These are phyloP conservation scores for Drosophila teissieri DNA, from an alignment of 1,140 invertebrate species.

Conservation along the genomic window DNA sequence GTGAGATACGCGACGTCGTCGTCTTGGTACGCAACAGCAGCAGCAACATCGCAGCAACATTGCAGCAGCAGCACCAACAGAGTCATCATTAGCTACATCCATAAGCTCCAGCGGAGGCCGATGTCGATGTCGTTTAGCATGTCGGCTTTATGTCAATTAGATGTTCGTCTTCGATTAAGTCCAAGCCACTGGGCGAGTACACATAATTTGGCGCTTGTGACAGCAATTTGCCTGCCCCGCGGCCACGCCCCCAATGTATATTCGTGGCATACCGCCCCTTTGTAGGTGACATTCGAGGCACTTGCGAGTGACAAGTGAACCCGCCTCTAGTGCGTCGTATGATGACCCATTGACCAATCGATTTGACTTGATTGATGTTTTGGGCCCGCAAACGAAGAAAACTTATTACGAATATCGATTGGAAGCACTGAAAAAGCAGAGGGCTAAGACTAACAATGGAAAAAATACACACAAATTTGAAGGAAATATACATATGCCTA, in stretches of 20 bases:
- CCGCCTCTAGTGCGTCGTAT: slow-evolving; percentile 10
- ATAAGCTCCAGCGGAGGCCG: slow-evolving; percentile 37
- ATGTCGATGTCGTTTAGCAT: slow-evolving; percentile 68
- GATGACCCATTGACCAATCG: slow-evolving; percentile 60
- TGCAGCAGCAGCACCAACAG: slow-evolving; percentile 16
- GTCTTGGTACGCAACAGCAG: slow-evolving; percentile 25
- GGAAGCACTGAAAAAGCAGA: not conserved
- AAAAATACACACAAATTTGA: too few species aligned
- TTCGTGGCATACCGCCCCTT: not conserved
- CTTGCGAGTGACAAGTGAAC: slow-evolving; percentile 44
- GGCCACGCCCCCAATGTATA: slow-evolving; percentile 7
- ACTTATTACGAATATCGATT: slow-evolving; percentile 23
- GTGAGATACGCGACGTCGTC: slow-evolving; percentile 61
- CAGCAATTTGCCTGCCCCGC: slow-evolving; percentile 67
- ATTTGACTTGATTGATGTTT: slow-evolving; percentile 53
- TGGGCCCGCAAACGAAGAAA: not conserved
- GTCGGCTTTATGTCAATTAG: slow-evolving; percentile 82
- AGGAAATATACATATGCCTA: too few species aligned
- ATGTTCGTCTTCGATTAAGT: slow-evolving; percentile 79
- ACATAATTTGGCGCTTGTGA: slow-evolving; percentile 78
- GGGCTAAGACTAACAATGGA: not conserved
- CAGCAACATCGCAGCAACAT: not conserved
- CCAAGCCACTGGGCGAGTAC: slow-evolving; percentile 59
- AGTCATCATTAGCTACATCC: slow-evolving; percentile 56
- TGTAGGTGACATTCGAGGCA: slow-evolving; percentile 31